Conservation (phyloP, 2,113 vertebrate genomes). For the Hepsetus odoe region DNA sequence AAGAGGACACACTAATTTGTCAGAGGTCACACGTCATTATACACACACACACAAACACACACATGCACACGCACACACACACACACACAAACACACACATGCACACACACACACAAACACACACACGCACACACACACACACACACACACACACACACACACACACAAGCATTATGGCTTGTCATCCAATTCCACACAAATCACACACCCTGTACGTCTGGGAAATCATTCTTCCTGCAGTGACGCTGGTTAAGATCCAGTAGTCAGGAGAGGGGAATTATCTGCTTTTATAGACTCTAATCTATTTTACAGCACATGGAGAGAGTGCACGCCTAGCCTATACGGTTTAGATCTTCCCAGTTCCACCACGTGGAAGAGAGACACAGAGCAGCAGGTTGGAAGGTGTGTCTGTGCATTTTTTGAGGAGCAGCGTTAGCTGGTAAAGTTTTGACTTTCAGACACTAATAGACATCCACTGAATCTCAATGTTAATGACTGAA, state of each 20-base stretch:
- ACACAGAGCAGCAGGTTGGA: conserved; percentile 5
- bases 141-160: conserved; percentile 15
- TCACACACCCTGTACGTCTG: neutral
- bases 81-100: neutral
- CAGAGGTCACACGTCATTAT: too few relatives aligned
- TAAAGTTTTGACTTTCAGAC: too few relatives aligned
- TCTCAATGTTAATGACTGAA: too few relatives aligned
- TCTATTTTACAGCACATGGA: conserved; percentile 69
- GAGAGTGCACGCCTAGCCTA: conserved; percentile 14
- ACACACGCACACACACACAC: conserved; percentile 45
- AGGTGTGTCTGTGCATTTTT: neutral
- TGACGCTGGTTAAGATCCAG: conserved; percentile 72
- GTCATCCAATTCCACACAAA: neutral
- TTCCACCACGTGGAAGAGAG: neutral
- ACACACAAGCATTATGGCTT: neutral
- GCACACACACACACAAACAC: conserved; percentile 4
- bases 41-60: neutral
- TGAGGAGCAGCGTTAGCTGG: too few relatives aligned
- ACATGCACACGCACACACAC: neutral
- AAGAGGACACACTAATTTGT: too few relatives aligned
- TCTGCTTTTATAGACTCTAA: conserved; percentile 77
- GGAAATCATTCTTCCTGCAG: conserved; percentile 67
- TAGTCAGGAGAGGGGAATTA: conserved; percentile 74
- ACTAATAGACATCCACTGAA: conserved; percentile 44
- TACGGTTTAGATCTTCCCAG: conserved; percentile 26